Conservation (phyloP, 2,113 vertebrate species). For the Ardeotis arabs region DNA sequence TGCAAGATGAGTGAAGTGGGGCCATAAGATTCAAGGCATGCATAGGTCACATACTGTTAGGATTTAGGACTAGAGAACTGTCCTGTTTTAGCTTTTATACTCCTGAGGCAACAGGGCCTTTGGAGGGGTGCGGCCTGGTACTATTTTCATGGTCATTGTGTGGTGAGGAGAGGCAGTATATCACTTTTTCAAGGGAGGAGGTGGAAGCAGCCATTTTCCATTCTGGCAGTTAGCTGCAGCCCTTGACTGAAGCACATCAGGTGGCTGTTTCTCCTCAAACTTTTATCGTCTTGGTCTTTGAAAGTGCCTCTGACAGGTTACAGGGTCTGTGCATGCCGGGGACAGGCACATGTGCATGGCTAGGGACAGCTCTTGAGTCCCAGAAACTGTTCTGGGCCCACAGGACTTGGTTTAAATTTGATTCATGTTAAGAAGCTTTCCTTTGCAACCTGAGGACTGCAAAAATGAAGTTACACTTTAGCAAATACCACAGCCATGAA, state of each 20-base stretch:
- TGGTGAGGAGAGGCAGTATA: background rate
- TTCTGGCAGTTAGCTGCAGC: background rate
- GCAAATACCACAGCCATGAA: background rate
- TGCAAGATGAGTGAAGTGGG: background rate
- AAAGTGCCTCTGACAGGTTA: background rate
- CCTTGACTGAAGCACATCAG: background rate
- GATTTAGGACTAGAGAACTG: background rate
- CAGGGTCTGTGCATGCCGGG: background rate
- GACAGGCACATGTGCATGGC: background rate
- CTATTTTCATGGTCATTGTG: background rate
- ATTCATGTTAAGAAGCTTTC: background rate
- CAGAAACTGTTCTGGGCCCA: background rate
- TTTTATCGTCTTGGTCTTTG: background rate
- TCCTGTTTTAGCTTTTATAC: background rate
- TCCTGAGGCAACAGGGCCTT: background rate
- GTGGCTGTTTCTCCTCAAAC: background rate
- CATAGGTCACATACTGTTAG: background rate
- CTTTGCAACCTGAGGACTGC: background rate
- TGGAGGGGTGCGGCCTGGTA: background rate
- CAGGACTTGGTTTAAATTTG: background rate
- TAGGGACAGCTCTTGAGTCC: background rate
- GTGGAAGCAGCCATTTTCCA: background rate
- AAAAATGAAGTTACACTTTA: background rate
- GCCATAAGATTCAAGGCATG: background rate
- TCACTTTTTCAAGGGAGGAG: background rate